Conservation (phyloP, 2,888 invertebrate genomes). For the Allophyes oxyacanthae region DNA sequence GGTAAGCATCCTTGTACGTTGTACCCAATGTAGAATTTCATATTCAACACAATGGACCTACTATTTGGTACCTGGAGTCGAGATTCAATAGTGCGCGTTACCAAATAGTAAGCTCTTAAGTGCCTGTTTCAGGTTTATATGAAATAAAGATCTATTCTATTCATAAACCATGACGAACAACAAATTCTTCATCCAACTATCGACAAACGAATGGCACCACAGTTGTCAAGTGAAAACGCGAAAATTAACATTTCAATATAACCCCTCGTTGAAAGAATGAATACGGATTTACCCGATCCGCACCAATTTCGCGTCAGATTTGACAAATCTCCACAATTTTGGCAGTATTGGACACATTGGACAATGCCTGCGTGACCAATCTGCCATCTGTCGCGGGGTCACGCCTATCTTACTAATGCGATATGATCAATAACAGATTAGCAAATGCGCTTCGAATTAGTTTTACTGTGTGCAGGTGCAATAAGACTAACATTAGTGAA, state of each 20-base stretch:
- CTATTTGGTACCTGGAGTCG: too few species aligned
- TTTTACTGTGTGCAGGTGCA: conserved; percentile 73
- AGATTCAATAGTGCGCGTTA: too few species aligned
- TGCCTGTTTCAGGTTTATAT: too few species aligned
- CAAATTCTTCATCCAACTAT: too few species aligned
- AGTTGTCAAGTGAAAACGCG: conserved; percentile 20
- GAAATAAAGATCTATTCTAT: too few species aligned
- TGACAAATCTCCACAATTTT: conserved; percentile 77
- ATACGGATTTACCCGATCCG: conserved; percentile 70
- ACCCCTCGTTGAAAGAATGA: conserved; percentile 37
- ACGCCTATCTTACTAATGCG: conserved; percentile 72
- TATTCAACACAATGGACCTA: too few species aligned
- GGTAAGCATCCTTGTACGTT: too few species aligned
- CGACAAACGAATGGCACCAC: neutral
- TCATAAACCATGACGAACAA: too few species aligned
- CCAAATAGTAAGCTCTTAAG: too few species aligned
- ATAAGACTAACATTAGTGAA: conserved; percentile 17
- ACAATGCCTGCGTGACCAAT: conserved; percentile 65
- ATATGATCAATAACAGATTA: conserved; percentile 75
- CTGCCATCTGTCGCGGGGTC: conserved; percentile 73
- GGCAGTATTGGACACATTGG: conserved; percentile 58
- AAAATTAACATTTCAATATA: conserved; percentile 54
- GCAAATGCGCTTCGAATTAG: conserved; percentile 64
- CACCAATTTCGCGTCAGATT: conserved; percentile 74
- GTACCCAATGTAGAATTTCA: too few species aligned